Evolutionary conservation across 1,140 invertebrate species (phyloP), one percentile per base, ranked within the genome.

Genomic region (Riptortus pedestris): DNA sequence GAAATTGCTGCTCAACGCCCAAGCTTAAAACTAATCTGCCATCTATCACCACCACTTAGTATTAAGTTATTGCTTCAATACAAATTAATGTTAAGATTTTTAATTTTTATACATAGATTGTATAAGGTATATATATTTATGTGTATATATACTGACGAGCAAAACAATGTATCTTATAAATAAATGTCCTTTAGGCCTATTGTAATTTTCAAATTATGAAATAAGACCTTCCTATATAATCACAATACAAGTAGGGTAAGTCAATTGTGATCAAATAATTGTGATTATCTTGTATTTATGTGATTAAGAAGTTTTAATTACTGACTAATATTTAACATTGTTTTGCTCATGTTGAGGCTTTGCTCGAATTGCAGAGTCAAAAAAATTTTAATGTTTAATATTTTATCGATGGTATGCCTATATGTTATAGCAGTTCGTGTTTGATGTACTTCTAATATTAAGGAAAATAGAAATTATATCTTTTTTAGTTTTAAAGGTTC

Each of bases 71-170:
- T 31, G 57, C 31, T 38, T 33, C 57, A 33, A 33, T 59, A 38
- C 18, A 59, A 38, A 59, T 28, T 59, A 59, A 59, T 31, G 28
- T 59, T 59, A 59, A 59, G 57, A 59, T 59, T 59, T 59, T 59
- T 59, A 59, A 59, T 38, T 59, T 59, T 59, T 59, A 59, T 59
- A 59, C 57, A 7, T 59, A 59, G 57, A 18, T 38, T 59, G 24
- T 59, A 59, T 16, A 55, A 26, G 24, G 51, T 55, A 24, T 55
- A 55, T 55, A 24, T 26, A 55, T 55, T 12, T 38, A 31, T 59
- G 33, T 33, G 26, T 28, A 31, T 31, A 38, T 59, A 29, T 18
- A 29, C 57, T 31, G n/a, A 38, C 24, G 57, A 59, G 57, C 57
- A 38, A 59, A 59, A 59, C 57, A 59, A 59, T 59, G 57, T 59